A percentile compares a stretch with the other conserved stretches of the same genome.
Conservation (phyloP, 2,888 invertebrate species). For the Pemphredon lugubris region DNA sequence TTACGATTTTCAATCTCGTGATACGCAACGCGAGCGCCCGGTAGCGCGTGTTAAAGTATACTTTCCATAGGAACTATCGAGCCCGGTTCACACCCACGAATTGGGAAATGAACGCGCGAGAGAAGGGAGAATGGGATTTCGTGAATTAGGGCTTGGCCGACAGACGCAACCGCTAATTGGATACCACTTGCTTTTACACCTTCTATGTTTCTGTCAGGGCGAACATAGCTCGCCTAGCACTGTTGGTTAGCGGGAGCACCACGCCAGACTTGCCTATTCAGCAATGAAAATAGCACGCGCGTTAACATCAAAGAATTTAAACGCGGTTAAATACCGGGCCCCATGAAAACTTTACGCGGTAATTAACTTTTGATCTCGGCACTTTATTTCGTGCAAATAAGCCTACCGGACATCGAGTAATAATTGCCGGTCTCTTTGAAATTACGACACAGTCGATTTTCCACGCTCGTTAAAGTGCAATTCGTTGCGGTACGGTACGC, state of each 20-base stretch:
- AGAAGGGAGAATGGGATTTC: conserved; percentile 47
- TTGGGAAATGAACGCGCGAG: conserved; percentile 21
- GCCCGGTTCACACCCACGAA: conserved; percentile 9
- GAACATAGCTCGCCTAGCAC: conserved; percentile 50
- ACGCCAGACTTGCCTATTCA: conserved; percentile 64
- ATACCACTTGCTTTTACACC: conserved; percentile 70
- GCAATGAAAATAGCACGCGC: conserved; percentile 61
- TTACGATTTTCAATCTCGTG: conserved; percentile 19
- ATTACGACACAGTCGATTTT: too few relatives aligned
- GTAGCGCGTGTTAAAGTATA: neutral
- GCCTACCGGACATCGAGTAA: too few relatives aligned
- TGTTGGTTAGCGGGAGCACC: too few relatives aligned
- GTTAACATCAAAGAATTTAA: neutral
- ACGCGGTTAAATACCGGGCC: neutral
- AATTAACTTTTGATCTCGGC: too few relatives aligned
- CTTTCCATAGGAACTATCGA: conserved; percentile 5
- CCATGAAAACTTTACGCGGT: too few relatives aligned
- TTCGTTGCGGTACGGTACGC: too few relatives aligned
- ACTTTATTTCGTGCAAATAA: too few relatives aligned
- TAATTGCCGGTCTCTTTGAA: too few relatives aligned
- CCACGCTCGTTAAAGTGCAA: too few relatives aligned
- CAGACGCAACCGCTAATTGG: conserved; percentile 68
- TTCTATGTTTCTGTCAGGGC: conserved; percentile 54
- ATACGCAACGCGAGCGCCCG: neutral
- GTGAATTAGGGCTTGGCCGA: conserved; percentile 58